Evolutionary conservation across 37 sponge, comb jelly and placozoan genomes (phyloP), one percentile per base, ranked within the genome.

Genomic region (Diacarnus erythraeanus): DNA sequence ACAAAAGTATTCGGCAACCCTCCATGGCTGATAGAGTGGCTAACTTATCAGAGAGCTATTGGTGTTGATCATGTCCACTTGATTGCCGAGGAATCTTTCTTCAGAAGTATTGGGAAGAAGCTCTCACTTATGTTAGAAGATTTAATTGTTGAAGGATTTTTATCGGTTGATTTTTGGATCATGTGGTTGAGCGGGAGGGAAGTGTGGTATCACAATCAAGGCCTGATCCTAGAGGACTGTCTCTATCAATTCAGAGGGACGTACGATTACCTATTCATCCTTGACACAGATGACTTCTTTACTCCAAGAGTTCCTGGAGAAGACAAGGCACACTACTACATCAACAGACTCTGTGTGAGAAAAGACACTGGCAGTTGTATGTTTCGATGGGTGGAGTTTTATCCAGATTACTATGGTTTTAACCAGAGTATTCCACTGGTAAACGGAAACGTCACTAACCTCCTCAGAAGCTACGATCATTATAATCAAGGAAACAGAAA

Each of bases 211-310:
- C 81, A 81, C 33, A 64, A 63, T 23, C 81, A 81, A 44, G 63
- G 64, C 5, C 43, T 81, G n/a, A 64, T 64, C 34, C 42, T 47
- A 39, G 72, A 81, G 57, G 83, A 82, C 57, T 82, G 83, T 47
- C 34, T 63, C 54, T 82, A 82, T 27, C 74, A 43, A 41, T 72
- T 72, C 57, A 57, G 72, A 2, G 43, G 43, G 33, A 71, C 72
- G n/a, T 81, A 72, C 33, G 81, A 81, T 38, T 72, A 72, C 63
- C 37, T 81, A 29, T 39, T 56, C 3, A 60, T 72, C 18, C 30
- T 64, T 1, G 83, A 82, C 68, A 73, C 74, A 26, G 83, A 82
- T 64, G 83, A 82, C 57, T 82, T 82, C 68, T 82, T 82, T 57
- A 36, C 34, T 34, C 83, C 83, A 30, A 42, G 65, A 57, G 68